A percentile compares a stretch with the other conserved stretches of the same genome.
phyloP scores from a whole-genome alignment of 2,797 vertebrate species.

The Natrix natrix region DNA sequence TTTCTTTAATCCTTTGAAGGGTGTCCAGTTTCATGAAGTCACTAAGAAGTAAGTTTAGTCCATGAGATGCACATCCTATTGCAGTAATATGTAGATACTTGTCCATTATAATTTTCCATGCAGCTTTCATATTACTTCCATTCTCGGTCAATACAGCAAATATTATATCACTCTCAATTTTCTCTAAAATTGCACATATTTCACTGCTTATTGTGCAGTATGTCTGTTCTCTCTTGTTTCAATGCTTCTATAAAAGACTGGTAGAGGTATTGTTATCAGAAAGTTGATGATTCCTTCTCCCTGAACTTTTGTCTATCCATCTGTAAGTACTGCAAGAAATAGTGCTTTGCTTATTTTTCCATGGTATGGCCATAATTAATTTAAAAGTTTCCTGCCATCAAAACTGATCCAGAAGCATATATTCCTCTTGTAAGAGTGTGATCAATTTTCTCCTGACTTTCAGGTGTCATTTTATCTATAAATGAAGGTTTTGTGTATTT shows the following conservation, averaged over 20 bases:
- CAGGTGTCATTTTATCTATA: not conserved
- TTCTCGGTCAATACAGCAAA: not conserved
- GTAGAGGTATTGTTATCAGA: not conserved
- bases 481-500: not conserved
- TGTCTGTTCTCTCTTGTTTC: not conserved
- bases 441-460: not conserved
- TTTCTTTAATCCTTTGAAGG: no score
- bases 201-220: not conserved
- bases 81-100: not conserved
- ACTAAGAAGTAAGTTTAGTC: not conserved
- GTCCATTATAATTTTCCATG: not conserved
- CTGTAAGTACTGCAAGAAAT: not conserved
- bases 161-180: not conserved
- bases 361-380: not conserved
- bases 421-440: not conserved
- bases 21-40: not conserved
- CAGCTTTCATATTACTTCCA: not conserved
- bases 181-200: not conserved
- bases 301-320: not conserved
- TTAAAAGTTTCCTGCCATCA: not conserved
- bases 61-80: not conserved
- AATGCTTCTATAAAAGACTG: not conserved
- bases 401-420: not conserved
- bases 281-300: not conserved
- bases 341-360: no score